phyloP scores from a whole-genome alignment of 2,113 vertebrate genomes.

The Vireo altiloquus region DNA sequence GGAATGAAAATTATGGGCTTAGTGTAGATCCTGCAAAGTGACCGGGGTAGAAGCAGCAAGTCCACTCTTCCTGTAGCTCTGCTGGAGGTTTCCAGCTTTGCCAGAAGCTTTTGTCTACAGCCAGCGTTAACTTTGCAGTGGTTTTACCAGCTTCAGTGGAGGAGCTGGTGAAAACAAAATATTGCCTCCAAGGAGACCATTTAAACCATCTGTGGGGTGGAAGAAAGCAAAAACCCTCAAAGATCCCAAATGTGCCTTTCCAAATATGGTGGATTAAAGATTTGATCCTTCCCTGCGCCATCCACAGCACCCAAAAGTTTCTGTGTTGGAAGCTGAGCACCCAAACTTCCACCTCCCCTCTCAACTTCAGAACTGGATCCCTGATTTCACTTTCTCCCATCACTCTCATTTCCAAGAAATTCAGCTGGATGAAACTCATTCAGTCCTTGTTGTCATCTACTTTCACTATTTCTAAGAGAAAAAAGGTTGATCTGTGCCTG shows the following conservation, averaged over 20 bases:
- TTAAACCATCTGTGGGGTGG: not conserved
- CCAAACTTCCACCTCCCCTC: not conserved
- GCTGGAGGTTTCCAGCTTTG: not conserved
- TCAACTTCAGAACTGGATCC: not conserved
- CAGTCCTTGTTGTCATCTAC: not conserved
- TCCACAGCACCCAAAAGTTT: fast-evolving
- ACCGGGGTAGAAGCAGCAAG: not conserved
- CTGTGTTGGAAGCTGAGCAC: not conserved
- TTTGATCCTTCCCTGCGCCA: fast-evolving
- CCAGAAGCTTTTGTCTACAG: not conserved
- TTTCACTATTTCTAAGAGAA: not conserved
- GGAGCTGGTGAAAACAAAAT: not conserved
- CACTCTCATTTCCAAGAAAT: not conserved
- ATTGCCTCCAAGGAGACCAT: not conserved
- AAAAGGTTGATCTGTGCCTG: not conserved
- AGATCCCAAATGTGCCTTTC: not conserved
- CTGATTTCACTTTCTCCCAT: not conserved
- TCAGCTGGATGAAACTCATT: not conserved
- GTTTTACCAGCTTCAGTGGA: not conserved
- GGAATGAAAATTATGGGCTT: not conserved
- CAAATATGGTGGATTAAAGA: not conserved
- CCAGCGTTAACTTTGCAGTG: fast-evolving
- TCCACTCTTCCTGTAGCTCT: not conserved
- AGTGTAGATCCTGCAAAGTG: not conserved
- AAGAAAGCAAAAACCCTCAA: not conserved